phyloP scores from a whole-genome alignment of 1,140 invertebrate genomes.

The Cherax quadricarinatus region DNA sequence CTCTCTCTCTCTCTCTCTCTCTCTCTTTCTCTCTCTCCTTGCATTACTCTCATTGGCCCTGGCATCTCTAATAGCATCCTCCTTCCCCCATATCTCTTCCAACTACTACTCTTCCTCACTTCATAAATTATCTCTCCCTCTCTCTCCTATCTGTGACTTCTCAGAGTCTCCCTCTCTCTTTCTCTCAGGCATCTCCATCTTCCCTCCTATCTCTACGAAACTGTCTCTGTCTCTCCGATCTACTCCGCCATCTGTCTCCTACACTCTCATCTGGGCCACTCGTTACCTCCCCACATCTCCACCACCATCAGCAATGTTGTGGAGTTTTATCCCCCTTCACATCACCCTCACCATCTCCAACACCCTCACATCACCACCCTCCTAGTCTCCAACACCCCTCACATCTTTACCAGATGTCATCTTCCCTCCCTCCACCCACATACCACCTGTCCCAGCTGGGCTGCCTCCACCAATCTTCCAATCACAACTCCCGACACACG shows the following conservation, averaged over 20 bases:
- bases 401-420: neutral
- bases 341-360: neutral
- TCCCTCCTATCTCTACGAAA: conserved; percentile 6
- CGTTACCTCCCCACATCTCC: conserved; percentile 19
- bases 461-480: conserved; percentile 47
- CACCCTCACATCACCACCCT: neutral
- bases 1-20: neutral
- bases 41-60: neutral
- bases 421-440: conserved; percentile 3
- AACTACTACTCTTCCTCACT: neutral
- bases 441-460: conserved; percentile 46
- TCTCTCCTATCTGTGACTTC: neutral
- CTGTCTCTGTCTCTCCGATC: conserved; percentile 18
- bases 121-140: neutral
- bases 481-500: conserved; percentile 51
- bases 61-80: too few species aligned
- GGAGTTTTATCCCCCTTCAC: neutral
- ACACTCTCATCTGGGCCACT: neutral
- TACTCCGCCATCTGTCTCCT: conserved; percentile 27
- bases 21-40: neutral
- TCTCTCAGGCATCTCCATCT: neutral
- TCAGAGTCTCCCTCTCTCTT: neutral
- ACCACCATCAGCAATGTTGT: conserved; percentile 16
- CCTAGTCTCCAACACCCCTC: too few species aligned
- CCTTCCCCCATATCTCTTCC: neutral